Evolutionary conservation across 2,113 vertebrate species (phyloP).

Genomic region (Picathartes gymnocephalus): DNA sequence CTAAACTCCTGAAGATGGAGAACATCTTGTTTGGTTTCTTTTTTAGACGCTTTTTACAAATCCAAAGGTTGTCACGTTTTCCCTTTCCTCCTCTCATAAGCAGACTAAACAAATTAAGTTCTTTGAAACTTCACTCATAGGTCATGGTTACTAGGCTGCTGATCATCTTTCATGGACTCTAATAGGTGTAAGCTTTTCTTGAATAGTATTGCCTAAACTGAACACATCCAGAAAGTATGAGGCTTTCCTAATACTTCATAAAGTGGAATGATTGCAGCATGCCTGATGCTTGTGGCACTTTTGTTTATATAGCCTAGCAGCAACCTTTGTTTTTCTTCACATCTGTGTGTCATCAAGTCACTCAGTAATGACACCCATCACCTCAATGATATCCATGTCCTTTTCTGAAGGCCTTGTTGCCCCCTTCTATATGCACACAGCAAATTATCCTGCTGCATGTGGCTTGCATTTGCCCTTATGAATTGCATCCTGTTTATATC

Average conservation of each 20-base stretch:
- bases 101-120: conserved; percentile 1
- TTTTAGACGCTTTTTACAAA: not conserved
- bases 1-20: not conserved
- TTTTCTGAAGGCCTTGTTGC: not conserved
- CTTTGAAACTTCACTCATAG: not conserved
- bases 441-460: not conserved
- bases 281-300: not conserved
- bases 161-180: not conserved
- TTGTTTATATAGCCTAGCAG: not conserved
- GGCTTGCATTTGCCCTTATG: not conserved
- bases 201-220: not conserved
- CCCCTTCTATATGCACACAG: not conserved
- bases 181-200: not conserved
- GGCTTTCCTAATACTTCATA: not conserved
- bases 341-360: not conserved
- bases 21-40: not conserved
- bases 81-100: not conserved
- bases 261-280: not conserved
- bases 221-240: not conserved
- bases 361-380: not conserved
- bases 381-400: not conserved
- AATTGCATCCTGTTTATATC: conserved; percentile 13
- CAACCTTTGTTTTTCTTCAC: not conserved
- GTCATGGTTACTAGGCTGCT: not conserved
- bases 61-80: not conserved